A percentile compares a stretch with the other conserved stretches of the same genome.
Conservation (phyloP, 2,797 vertebrate genomes). For the Syndactyla subalaris region DNA sequence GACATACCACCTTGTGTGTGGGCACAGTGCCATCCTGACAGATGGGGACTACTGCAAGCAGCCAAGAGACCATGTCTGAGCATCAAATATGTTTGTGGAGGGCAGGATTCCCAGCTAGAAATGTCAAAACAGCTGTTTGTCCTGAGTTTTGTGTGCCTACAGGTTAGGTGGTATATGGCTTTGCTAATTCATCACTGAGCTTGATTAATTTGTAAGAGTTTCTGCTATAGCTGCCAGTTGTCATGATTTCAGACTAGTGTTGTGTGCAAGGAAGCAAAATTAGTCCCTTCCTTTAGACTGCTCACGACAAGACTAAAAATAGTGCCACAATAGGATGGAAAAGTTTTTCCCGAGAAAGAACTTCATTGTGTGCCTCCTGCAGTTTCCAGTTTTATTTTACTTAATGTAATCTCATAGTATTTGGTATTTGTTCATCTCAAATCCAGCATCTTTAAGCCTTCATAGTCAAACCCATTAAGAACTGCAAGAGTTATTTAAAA, state of each 20-base stretch:
- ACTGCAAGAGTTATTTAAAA: neutral
- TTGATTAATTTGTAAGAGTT: conserved; percentile 32
- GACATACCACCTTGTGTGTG: conserved; percentile 68
- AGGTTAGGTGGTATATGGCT: conserved; percentile 17
- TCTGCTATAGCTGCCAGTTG: neutral
- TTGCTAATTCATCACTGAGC: conserved; percentile 36
- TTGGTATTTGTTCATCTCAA: neutral
- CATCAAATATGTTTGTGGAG: conserved; percentile 69
- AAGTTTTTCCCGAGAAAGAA: neutral
- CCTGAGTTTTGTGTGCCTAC: conserved; percentile 22
- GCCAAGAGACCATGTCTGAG: conserved; percentile 74
- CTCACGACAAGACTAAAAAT: neutral
- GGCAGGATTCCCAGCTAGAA: conserved; percentile 64
- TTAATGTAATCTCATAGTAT: neutral
- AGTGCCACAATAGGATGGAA: neutral
- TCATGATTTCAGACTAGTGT: neutral
- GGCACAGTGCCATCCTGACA: conserved; percentile 74
- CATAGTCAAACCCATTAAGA: neutral
- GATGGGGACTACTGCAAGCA: conserved; percentile 61
- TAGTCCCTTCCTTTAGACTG: neutral
- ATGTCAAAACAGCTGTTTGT: conserved; percentile 69
- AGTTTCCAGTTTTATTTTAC: neutral
- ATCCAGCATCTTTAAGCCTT: neutral
- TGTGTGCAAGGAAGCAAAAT: neutral
- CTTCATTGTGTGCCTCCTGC: neutral